Percentiles rank a stretch among this genome's conserved stretches.
Conservation (phyloP, 2,888 invertebrate genomes). For the Lomographa bimaculata region DNA sequence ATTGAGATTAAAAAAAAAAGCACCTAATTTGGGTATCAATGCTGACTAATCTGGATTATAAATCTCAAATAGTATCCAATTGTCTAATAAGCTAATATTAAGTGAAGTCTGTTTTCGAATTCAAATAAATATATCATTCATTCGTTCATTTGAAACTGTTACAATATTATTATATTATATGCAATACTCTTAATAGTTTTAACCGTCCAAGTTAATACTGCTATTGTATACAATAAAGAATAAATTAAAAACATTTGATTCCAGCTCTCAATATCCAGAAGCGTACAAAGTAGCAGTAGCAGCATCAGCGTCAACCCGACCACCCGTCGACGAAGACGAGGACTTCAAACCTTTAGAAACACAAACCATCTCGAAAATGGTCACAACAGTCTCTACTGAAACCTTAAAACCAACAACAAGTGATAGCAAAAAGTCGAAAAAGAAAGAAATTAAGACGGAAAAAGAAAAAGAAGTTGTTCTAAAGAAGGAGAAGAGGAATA, state of each 20-base stretch:
- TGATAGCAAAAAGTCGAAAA: conserved; percentile 57
- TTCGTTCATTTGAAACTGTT: too few relatives aligned
- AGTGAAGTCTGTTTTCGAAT: too few relatives aligned
- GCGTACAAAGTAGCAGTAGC: conserved; percentile 86
- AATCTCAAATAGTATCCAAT: too few relatives aligned
- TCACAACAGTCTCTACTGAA: conserved; percentile 72
- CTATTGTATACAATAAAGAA: too few relatives aligned
- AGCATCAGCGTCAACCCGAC: conserved; percentile 73
- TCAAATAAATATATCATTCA: too few relatives aligned
- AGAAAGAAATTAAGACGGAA: conserved; percentile 42
- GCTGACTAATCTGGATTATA: too few relatives aligned
- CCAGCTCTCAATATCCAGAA: conserved; percentile 85
- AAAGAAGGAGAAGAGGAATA: conserved; percentile 50
- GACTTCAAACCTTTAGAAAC: conserved; percentile 55
- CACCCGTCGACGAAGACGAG: conserved; percentile 66
- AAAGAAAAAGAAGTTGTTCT: conserved; percentile 10
- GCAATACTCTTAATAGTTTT: too few relatives aligned
- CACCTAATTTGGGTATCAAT: too few relatives aligned
- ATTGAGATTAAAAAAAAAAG: too few relatives aligned
- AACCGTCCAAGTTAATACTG: too few relatives aligned
- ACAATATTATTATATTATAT: too few relatives aligned
- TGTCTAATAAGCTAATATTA: too few relatives aligned
- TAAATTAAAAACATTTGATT: conserved; percentile 36
- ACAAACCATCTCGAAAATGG: conserved; percentile 68
- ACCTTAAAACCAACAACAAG: conserved; percentile 71